A percentile compares a stretch with the other conserved stretches of the same genome.
These are phyloP conservation scores for Drosophila baimaii DNA, from an alignment of 1,140 invertebrate genomes.

Conservation along the genomic window DNA sequence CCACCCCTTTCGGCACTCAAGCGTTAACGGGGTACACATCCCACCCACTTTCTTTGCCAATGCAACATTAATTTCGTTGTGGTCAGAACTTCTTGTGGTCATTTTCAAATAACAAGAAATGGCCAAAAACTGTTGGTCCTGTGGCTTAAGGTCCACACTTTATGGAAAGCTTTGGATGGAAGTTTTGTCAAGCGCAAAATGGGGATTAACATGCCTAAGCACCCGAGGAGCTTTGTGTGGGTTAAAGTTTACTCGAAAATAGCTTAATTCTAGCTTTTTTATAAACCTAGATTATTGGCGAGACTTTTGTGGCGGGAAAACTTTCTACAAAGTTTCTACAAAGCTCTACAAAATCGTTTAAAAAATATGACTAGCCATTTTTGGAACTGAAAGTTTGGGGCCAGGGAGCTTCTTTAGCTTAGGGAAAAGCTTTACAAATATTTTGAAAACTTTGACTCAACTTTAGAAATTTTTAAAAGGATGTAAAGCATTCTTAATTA, in stretches of 20 bases:
- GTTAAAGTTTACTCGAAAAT: background rate
- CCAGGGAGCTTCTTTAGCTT: background rate
- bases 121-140: background rate
- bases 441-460: background rate
- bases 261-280: constrained; percentile 18
- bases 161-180: constrained; percentile 6
- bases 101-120: constrained; percentile 7
- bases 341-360: background rate
- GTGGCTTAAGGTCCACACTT: constrained; percentile 17
- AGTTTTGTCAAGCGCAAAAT: background rate
- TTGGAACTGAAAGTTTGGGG: background rate
- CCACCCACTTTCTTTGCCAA: background rate
- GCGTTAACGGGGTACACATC: constrained; percentile 4
- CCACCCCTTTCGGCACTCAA: constrained; percentile 14
- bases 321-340: background rate
- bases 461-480: background rate
- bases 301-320: background rate
- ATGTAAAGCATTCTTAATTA: too few species aligned
- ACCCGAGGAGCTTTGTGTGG: constrained; percentile 6
- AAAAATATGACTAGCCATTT: background rate
- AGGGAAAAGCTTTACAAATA: background rate
- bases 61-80: constrained; percentile 27
- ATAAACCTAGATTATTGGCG: background rate
- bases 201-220: background rate
- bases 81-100: constrained; percentile 28